phyloP scores from a whole-genome alignment of 2,113 vertebrate genomes.

The Archilochus colubris region DNA sequence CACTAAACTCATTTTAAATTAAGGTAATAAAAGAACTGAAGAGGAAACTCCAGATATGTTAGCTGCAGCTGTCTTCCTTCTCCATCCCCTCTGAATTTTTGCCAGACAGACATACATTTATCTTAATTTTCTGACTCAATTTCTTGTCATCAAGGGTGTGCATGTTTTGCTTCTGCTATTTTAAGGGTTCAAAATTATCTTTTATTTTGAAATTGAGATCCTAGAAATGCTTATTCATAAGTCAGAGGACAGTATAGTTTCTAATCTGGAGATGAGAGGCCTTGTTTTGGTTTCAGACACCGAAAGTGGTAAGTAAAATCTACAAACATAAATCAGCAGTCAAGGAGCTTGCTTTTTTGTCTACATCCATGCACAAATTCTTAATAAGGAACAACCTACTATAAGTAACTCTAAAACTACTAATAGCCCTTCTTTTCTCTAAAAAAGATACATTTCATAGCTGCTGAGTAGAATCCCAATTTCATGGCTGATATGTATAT shows the following conservation, averaged over 20 bases:
- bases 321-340: background rate
- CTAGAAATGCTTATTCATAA: background rate
- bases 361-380: background rate
- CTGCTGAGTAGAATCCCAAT: background rate
- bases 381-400: background rate
- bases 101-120: background rate
- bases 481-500: background rate
- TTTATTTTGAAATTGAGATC: background rate
- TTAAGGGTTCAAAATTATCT: background rate
- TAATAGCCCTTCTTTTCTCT: background rate
- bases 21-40: constrained; percentile 33
- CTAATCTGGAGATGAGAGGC: background rate
- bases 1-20: constrained; percentile 53
- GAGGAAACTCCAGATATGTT: constrained; percentile 21
- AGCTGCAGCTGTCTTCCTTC: constrained; percentile 1
- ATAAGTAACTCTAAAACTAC: background rate
- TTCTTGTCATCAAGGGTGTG: background rate
- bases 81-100: constrained; percentile 26
- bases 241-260: background rate
- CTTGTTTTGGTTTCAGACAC: background rate
- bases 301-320: background rate
- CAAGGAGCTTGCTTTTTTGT: background rate
- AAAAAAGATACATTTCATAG: background rate
- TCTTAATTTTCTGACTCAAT: constrained; percentile 31
- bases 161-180: background rate